These are phyloP conservation scores for Podarcis lilfordi DNA, from an alignment of 2,797 vertebrate species.

Conservation along the genomic window DNA sequence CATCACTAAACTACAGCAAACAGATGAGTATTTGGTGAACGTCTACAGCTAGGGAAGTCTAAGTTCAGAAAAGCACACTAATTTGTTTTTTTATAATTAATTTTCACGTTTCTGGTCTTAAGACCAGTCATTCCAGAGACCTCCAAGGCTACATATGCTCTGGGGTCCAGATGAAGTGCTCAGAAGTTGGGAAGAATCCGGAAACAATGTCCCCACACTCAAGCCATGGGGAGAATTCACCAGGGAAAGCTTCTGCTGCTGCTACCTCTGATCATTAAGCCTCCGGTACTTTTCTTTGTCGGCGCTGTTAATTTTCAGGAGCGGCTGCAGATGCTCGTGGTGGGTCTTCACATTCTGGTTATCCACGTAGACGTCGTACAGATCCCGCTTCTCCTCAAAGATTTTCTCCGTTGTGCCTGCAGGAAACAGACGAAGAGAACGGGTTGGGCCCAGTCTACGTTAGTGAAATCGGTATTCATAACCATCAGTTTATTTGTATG, in stretches of 20 bases:
- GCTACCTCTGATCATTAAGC: conserved; percentile 95
- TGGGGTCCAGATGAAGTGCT: not conserved
- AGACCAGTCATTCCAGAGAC: not conserved
- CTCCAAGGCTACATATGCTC: not conserved
- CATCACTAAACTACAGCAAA: not conserved
- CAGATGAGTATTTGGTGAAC: not conserved
- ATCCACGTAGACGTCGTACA: conserved; percentile 95
- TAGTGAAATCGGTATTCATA: not conserved
- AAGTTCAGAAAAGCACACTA: not conserved
- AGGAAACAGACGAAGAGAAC: not conserved
- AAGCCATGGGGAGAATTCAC: not conserved
- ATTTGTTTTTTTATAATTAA: not conserved
- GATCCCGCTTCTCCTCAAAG: conserved; percentile 94
- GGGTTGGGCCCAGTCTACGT: not conserved
- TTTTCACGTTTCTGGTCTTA: not conserved
- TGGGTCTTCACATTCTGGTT: conserved; percentile 99
- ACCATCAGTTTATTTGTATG: no score
- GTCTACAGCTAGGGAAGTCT: not conserved
- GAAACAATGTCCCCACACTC: not conserved
- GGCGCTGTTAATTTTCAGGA: conserved; percentile 90
- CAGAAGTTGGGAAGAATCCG: not conserved
- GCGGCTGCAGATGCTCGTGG: conserved; percentile 87
- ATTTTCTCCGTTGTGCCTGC: conserved; percentile 98
- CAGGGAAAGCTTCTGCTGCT: not conserved
- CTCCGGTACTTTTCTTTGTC: conserved; percentile 96